A percentile compares a stretch with the other conserved stretches of the same genome.
Evolutionary conservation across 2,888 invertebrate species (phyloP).

Genomic region (Mycalesis mineus): DNA sequence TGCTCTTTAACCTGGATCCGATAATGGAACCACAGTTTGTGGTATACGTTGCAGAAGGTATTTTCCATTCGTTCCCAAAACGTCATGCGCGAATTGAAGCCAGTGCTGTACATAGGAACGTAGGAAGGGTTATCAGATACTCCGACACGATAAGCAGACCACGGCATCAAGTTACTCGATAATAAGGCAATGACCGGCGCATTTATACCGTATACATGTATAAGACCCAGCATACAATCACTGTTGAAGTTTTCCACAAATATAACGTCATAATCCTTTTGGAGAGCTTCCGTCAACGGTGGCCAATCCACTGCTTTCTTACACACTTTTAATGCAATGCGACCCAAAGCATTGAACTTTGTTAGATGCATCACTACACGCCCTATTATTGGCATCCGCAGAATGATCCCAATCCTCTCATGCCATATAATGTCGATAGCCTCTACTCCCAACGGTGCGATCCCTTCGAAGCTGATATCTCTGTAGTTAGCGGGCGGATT

Average conservation of each 20-base stretch:
- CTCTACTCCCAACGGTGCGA: conserved; percentile 55
- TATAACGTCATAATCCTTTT: conserved; percentile 29
- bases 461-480: conserved; percentile 60
- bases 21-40: conserved; percentile 54
- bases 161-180: conserved; percentile 78
- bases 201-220: conserved; percentile 69
- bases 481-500: conserved; percentile 67
- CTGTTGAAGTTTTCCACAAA: conserved; percentile 66
- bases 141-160: conserved; percentile 66
- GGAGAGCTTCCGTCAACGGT: conserved; percentile 53
- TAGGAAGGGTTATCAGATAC: conserved; percentile 72
- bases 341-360: conserved; percentile 51
- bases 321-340: conserved; percentile 56
- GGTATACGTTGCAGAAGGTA: conserved; percentile 46
- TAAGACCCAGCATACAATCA: conserved; percentile 81
- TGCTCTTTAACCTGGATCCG: conserved; percentile 37
- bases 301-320: conserved; percentile 57
- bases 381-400: conserved; percentile 45
- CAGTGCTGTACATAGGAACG: conserved; percentile 73
- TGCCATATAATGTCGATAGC: conserved; percentile 49
- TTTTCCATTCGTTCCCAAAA: conserved; percentile 73
- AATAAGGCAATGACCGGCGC: conserved; percentile 78
- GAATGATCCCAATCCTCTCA: conserved; percentile 43
- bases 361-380: conserved; percentile 42
- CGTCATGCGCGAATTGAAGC: conserved; percentile 65